Conservation (phyloP, 2,797 vertebrate genomes). For the Aythya fuligula region DNA sequence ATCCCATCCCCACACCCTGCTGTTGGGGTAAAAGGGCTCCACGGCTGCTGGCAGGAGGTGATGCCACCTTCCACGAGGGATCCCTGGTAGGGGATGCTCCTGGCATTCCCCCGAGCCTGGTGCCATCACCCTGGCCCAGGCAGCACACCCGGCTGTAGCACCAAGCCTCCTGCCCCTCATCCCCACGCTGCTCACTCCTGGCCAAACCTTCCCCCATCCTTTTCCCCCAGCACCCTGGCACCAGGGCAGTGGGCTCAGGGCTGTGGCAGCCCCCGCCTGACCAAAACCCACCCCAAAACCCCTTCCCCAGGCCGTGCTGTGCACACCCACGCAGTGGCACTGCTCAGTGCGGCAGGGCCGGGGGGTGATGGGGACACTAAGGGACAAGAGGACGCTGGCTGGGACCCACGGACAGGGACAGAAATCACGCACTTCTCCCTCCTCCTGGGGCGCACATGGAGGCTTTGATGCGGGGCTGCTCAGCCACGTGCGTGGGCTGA, state of each 20-base stretch:
- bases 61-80: fast-evolving
- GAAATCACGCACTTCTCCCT: neutral
- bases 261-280: too few relatives aligned
- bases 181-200: fast-evolving
- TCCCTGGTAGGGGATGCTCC: neutral
- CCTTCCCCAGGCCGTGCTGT: too few relatives aligned
- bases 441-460: fast-evolving
- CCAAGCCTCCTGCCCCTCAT: neutral
- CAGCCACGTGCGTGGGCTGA: fast-evolving
- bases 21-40: fast-evolving
- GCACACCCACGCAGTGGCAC: too few relatives aligned
- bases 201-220: neutral
- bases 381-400: fast-evolving
- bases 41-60: fast-evolving
- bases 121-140: too few relatives aligned
- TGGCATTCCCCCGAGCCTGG: fast-evolving
- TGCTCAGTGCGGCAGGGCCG: too few relatives aligned
- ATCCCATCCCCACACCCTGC: fast-evolving
- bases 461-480: fast-evolving
- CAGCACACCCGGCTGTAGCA: too few relatives aligned
- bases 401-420: fast-evolving
- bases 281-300: too few relatives aligned
- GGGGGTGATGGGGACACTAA: fast-evolving
- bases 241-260: too few relatives aligned
- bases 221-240: fast-evolving